Base-by-base conservation (phyloP, 2,888 invertebrate species). In the Hetaerina titia region DNA sequence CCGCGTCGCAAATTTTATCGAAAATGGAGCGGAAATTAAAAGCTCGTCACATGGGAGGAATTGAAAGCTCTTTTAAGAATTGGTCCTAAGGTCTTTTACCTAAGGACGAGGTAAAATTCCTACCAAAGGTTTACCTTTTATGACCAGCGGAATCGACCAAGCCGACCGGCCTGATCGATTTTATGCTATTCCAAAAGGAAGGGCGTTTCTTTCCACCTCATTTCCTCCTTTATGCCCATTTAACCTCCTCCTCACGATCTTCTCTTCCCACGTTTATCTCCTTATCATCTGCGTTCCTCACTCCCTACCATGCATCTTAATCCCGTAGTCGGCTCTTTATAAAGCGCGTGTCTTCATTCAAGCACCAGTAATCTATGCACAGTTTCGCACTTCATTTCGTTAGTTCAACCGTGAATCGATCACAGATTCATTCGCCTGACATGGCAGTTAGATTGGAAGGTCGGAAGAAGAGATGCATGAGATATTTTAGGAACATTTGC, bases 281-380 rank as follows among this genome's bases (percentile, higher is more conserved):
- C 31, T 81, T 81, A 81, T 81, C 81, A 31, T 81, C 81, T 19
- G 25, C 81, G 25, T 81, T 11, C 25, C 81, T 81, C 81, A 81
- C 13, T 81, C 81, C 11, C 25, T 13, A 22, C 81, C 81, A 81
- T 81, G 81, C 81, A 81, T 81, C 81, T 81, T 81, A 81, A 81
- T 81, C 81, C 81, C 13, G 31, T 9, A 31, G 31, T 31, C 81
- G 31, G 5, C 31, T 25, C 81, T 81, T 31, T 15, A 81, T 81
- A 81, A 81, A 81, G 31, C 7, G 81, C 11, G 81, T 5, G 11
- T 31, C 81, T 25, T 69, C n/a, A 69, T 81, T 81, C 81, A 7
- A 81, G 81, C 81, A 15, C 81, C 81, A 81, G 81, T 81, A 81
- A 81, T 81, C 81, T 81, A 81, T 81, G 81, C 81, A 81, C 81